These are phyloP conservation scores for Brachionus rubens DNA, from an alignment of 1,140 invertebrate species.

Conservation along the genomic window DNA sequence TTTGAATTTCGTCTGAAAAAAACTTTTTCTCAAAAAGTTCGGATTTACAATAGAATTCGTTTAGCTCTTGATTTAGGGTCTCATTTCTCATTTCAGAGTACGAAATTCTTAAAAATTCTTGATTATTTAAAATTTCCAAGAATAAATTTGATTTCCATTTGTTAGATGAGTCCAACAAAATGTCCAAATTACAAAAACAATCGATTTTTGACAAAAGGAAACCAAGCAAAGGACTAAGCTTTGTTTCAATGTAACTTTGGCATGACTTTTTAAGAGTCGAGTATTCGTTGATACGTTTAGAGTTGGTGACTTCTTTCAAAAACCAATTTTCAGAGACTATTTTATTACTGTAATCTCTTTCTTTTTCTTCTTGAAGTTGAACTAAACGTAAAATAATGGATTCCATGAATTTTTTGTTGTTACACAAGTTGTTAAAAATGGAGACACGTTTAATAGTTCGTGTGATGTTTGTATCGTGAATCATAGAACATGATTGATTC, in stretches of 20 bases:
- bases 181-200: neutral
- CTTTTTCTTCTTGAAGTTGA: conserved; percentile 20
- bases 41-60: conserved; percentile 23
- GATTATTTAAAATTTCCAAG: neutral
- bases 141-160: conserved; percentile 24
- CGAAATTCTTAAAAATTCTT: neutral
- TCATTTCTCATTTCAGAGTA: conserved; percentile 33
- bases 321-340: neutral
- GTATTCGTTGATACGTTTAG: conserved; percentile 1
- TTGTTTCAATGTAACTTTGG: conserved; percentile 15
- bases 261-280: conserved; percentile 1
- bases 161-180: neutral
- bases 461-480: conserved; percentile 14
- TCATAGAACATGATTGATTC: conserved; percentile 25
- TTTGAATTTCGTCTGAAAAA: neutral
- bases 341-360: neutral
- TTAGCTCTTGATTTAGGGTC: neutral
- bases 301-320: neutral
- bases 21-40: neutral
- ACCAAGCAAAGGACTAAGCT: neutral
- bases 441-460: conserved; percentile 28
- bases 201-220: conserved; percentile 33
- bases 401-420: neutral
- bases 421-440: neutral
- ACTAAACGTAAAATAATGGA: neutral